These are phyloP conservation scores for Eumeta japonica DNA, from an alignment of 1,140 invertebrate genomes.

Conservation along the genomic window DNA sequence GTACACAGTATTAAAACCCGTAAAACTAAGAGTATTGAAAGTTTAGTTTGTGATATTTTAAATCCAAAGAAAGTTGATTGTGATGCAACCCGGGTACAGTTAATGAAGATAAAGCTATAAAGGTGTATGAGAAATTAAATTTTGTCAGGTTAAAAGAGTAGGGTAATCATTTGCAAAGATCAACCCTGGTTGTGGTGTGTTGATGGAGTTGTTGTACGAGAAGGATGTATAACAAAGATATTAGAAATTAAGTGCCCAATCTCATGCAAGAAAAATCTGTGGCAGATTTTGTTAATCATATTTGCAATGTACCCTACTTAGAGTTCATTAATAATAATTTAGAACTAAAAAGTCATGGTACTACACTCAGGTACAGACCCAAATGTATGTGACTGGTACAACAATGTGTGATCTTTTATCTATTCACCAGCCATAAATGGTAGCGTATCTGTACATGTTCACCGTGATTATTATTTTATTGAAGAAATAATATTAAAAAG, in stretches of 20 bases:
- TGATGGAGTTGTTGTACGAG: constrained; percentile 5
- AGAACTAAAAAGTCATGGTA: constrained; percentile 15
- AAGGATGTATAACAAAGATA: constrained; percentile 7
- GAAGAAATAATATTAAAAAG: no score
- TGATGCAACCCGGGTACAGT: neutral
- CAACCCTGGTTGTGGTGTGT: constrained; percentile 5
- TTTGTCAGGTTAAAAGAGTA: neutral
- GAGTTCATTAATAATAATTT: constrained; percentile 9
- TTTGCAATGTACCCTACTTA: constrained; percentile 19
- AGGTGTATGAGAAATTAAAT: constrained; percentile 3
- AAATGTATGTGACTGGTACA: constrained; percentile 21
- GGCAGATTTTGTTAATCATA: constrained; percentile 11
- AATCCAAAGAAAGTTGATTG: neutral
- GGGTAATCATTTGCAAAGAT: constrained; percentile 5
- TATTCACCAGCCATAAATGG: constrained; percentile 17
- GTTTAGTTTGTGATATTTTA: neutral
- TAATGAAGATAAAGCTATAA: constrained; percentile 4
- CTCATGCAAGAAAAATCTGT: constrained; percentile 17
- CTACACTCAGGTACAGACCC: constrained; percentile 21
- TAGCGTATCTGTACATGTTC: constrained; percentile 10
- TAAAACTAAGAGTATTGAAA: constrained; percentile 11
- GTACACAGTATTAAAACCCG: constrained; percentile 18
- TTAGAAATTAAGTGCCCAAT: constrained; percentile 27
- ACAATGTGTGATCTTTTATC: constrained; percentile 19
- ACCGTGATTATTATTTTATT: constrained; percentile 18